These are phyloP conservation scores for Peromyscus nudipes DNA, from an alignment of 2,797 vertebrate genomes.

Conservation along the genomic window DNA sequence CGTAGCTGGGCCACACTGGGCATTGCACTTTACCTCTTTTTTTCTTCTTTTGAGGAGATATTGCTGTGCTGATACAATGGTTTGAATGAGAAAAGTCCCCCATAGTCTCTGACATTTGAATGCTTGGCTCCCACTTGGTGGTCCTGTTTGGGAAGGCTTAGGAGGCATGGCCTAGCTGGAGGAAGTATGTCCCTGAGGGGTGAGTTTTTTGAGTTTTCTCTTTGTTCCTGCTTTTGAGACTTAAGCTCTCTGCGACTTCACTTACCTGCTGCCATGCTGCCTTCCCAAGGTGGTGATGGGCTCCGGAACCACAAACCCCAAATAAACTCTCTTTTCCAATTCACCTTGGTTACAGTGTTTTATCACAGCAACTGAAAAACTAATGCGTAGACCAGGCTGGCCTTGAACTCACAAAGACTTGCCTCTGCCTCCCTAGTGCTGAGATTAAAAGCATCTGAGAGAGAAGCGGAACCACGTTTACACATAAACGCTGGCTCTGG, in stretches of 20 bases:
- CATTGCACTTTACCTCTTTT: neutral
- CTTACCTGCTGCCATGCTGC: neutral
- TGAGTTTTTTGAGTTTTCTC: neutral
- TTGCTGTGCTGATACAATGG: neutral
- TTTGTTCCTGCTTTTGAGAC: neutral
- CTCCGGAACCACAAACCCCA: neutral
- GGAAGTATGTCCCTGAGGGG: no score
- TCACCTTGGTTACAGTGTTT: neutral
- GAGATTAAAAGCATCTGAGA: neutral
- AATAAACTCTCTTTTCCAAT: neutral
- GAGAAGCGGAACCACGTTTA: neutral
- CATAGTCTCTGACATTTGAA: neutral
- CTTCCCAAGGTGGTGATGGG: neutral
- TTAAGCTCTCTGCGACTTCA: neutral
- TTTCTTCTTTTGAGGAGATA: neutral
- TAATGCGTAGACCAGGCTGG: neutral
- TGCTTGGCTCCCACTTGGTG: neutral
- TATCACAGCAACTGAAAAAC: neutral
- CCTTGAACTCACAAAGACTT: neutral
- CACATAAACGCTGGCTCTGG: neutral
- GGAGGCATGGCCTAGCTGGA: neutral
- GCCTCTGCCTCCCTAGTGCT: neutral
- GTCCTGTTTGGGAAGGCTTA: neutral
- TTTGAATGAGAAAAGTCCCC: neutral
- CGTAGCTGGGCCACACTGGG: neutral